Base-by-base conservation (phyloP, 1,140 invertebrate species). In the Ostrea edulis region DNA sequence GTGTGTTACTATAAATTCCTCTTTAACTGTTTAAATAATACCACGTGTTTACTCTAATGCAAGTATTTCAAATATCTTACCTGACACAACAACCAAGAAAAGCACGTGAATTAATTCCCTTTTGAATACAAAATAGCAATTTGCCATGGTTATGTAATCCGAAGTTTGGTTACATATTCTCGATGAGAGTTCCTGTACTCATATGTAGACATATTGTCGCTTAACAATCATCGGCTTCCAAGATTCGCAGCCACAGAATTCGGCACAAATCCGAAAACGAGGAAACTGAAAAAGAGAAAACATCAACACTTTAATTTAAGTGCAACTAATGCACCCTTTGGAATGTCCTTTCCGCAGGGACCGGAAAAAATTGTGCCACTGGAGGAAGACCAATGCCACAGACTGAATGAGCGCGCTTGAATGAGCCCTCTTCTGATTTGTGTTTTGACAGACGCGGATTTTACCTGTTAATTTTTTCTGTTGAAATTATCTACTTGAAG, bases 101-200 rank as follows among this genome's bases (percentile, higher is more conserved):
- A 77, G 25, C 22, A 77, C 68, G 25, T 77, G 68, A 35, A 77
- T 77, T 77, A 77, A 77, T 29, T 77, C 68, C 68, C 29, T 77
- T 77, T 77, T 14, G 25, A 29, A 35, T 77, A 77, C 29, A 77
- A 22, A 35, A 77, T 12, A 77, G 25, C 68, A 35, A 22, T 29
- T 77, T 77, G 68, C 68, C 68, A 77, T 77, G 68, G 29, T 77
- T 77, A 77, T 25, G 22, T 77, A 35, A 77, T 77, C 68, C 68
- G 25, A 29, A 77, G 35, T 77, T 77, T 77, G 11, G 68, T 77
- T 77, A 77, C 68, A 77, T 77, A 77, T 77, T 77, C 8, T 29
- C 25, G 68, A 12, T 77, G 68, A 29, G 68, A 29, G 68, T 77
- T 14, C 11, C 68, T 77, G 68, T 77, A 25, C 22, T 77, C 68